Evolutionary conservation across 2,888 invertebrate species (phyloP).

Genomic region (Palloptera scutellata): DNA sequence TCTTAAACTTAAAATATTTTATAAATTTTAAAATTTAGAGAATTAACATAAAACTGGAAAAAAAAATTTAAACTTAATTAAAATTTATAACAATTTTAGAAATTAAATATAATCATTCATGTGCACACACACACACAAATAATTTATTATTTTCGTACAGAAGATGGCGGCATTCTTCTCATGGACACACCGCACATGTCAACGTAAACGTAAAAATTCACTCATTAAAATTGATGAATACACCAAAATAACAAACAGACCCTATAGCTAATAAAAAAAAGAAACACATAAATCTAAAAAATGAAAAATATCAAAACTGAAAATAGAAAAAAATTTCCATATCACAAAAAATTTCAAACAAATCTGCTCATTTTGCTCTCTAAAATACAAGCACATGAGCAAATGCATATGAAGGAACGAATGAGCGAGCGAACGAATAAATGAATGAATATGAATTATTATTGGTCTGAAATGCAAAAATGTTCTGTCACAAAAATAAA

Average conservation of each 20-base stretch:
- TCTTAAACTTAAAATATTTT: no score
- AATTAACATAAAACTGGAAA: background rate
- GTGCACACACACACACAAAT: background rate
- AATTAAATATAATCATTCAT: background rate
- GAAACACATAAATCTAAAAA: conserved; percentile 1
- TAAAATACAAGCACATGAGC: no score
- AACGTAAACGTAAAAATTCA: conserved; percentile 25
- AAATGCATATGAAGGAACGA: no score
- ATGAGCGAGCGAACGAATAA: background rate
- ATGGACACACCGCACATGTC: no score
- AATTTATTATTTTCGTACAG: no score
- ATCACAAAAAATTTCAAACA: no score
- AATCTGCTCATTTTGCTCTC: no score
- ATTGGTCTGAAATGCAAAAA: conserved; percentile 48
- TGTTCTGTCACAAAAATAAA: no score
- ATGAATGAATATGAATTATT: conserved; percentile 52
- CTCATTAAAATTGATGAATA: conserved; percentile 47
- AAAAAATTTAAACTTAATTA: background rate
- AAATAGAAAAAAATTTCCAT: no score
- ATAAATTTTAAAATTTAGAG: background rate
- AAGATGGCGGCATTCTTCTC: no score
- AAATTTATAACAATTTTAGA: conserved; percentile 1
- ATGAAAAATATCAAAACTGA: no score
- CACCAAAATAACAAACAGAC: conserved; percentile 26
- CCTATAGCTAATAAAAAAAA: conserved; percentile 3